Percentiles rank a stretch among this genome's conserved stretches.
Evolutionary conservation across 2,888 invertebrate species (phyloP).

Genomic region (Callosobruchus maculatus): DNA sequence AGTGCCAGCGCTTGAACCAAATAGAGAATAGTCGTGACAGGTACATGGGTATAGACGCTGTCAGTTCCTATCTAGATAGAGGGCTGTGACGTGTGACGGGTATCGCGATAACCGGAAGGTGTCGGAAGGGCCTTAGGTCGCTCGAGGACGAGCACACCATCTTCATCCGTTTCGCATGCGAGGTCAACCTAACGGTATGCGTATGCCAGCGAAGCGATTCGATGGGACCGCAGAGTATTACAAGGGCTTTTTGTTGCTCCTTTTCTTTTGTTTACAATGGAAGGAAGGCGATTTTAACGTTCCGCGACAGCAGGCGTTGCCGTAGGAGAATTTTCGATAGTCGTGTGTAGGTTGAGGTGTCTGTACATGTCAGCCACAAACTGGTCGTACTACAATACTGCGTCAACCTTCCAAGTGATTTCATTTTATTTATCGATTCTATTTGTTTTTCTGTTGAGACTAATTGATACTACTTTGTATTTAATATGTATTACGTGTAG

Average conservation of each 20-base stretch:
- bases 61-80: too few species aligned
- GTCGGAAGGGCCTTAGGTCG: neutral
- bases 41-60: too few species aligned
- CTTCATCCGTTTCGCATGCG: neutral
- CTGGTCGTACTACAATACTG: too few species aligned
- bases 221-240: neutral
- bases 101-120: neutral
- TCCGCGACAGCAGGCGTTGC: neutral
- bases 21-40: too few species aligned
- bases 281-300: neutral
- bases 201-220: neutral
- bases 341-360: neutral
- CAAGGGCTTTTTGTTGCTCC: neutral
- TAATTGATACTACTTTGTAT: too few species aligned
- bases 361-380: too few species aligned
- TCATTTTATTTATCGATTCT: too few species aligned
- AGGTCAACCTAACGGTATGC: neutral
- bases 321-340: neutral
- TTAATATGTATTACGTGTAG: too few species aligned
- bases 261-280: neutral
- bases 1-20: too few species aligned
- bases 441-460: too few species aligned
- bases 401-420: too few species aligned
- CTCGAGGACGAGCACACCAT: neutral
- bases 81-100: too few species aligned